A percentile compares a stretch with the other conserved stretches of the same genome.
Conservation (phyloP, 2,888 invertebrate genomes). For the Erynnis tages region DNA sequence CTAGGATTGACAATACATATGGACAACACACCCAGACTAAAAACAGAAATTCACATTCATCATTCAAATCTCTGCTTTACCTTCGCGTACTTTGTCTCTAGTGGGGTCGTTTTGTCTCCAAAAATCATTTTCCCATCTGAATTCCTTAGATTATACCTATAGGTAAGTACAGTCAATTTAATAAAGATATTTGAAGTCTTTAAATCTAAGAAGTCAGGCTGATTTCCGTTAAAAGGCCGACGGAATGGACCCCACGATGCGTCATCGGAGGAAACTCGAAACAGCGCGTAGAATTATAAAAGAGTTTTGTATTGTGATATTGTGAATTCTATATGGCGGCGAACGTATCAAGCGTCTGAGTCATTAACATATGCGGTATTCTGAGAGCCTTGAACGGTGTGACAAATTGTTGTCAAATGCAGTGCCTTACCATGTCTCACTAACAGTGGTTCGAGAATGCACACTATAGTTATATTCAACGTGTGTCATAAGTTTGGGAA, state of each 20-base stretch:
- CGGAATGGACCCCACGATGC: conserved; percentile 30
- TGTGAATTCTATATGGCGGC: conserved; percentile 42
- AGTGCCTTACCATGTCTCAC: background rate
- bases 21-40: too few relatives aligned
- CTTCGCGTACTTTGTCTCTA: too few relatives aligned
- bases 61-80: too few relatives aligned
- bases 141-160: too few relatives aligned
- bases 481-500: too few relatives aligned
- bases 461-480: too few relatives aligned
- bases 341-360: conserved; percentile 34
- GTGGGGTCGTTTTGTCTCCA: too few relatives aligned
- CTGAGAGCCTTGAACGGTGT: conserved; percentile 29
- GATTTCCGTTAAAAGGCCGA: conserved; percentile 33
- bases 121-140: too few relatives aligned
- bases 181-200: background rate
- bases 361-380: conserved; percentile 36
- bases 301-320: conserved; percentile 45
- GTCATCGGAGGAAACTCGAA: conserved; percentile 51
- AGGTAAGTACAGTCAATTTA: too few relatives aligned
- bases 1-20: too few relatives aligned
- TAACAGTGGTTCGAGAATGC: background rate
- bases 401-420: conserved; percentile 21
- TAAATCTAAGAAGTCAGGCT: background rate
- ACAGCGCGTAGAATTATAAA: conserved; percentile 51
- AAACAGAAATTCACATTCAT: too few relatives aligned